phyloP scores from a whole-genome alignment of 53 echinoderm and acorn worm genomes.

The Glandiceps talaboti region DNA sequence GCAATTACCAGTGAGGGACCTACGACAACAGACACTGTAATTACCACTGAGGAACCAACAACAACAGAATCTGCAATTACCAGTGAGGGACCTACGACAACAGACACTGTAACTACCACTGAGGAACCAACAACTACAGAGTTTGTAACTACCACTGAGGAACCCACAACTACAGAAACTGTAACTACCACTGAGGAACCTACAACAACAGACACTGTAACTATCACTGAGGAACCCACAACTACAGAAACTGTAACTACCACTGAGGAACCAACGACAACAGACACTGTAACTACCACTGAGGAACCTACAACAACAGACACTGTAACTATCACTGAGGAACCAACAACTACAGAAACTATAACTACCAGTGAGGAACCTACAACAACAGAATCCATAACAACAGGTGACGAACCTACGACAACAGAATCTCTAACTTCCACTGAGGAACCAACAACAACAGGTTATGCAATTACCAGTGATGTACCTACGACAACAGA shows the following conservation, averaged over 20 bases:
- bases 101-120: too few species aligned
- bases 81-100: not conserved
- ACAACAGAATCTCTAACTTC: too few species aligned
- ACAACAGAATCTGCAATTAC: not conserved
- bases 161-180: not conserved
- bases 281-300: not conserved
- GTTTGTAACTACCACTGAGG: not conserved
- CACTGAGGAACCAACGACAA: not conserved
- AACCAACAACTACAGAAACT: too few species aligned
- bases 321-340: too few species aligned
- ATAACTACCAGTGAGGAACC: too few species aligned
- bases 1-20: too few species aligned
- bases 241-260: not conserved
- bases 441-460: too few species aligned
- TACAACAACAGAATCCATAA: too few species aligned
- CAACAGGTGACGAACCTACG: too few species aligned
- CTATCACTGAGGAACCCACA: not conserved
- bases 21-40: not conserved
- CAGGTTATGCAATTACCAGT: too few species aligned
- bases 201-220: not conserved
- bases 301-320: too few species aligned
- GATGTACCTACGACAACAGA: too few species aligned
- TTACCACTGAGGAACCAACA: not conserved
- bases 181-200: not conserved
- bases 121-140: not conserved